phyloP scores from a whole-genome alignment of 1,140 invertebrate species.

The Drosophila nebulosa region DNA sequence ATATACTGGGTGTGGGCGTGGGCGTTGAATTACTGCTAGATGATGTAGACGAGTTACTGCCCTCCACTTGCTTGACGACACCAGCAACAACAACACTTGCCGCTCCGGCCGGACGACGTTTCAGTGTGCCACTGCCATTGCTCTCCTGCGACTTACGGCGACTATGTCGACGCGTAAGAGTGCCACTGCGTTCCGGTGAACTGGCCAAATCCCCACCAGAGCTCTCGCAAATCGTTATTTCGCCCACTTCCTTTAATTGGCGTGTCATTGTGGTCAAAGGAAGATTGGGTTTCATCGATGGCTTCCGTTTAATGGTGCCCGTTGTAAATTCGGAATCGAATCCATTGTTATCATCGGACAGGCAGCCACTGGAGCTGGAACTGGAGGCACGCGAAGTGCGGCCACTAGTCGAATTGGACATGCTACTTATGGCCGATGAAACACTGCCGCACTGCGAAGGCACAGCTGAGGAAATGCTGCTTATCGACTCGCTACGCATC shows the following conservation, averaged over 20 bases:
- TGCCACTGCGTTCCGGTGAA: constrained; percentile 81
- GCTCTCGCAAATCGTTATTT: constrained; percentile 82
- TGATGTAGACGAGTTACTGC: constrained; percentile 58
- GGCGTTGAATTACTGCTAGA: constrained; percentile 77
- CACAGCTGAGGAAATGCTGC: constrained; percentile 83
- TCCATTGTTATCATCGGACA: constrained; percentile 90
- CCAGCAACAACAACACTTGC: constrained; percentile 9
- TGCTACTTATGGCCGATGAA: constrained; percentile 81
- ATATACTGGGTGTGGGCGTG: constrained; percentile 74
- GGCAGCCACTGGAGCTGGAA: constrained; percentile 89
- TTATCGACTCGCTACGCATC: constrained; percentile 81
- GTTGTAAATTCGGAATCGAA: constrained; percentile 89
- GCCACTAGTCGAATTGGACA: constrained; percentile 80
- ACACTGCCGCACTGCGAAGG: constrained; percentile 83
- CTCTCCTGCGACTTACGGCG: constrained; percentile 84
- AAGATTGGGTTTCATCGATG: constrained; percentile 93
- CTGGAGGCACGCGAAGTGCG: constrained; percentile 87
- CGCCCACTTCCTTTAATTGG: constrained; percentile 91
- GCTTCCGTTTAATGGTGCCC: constrained; percentile 93
- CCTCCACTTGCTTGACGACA: constrained; percentile 34
- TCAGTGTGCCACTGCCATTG: constrained; percentile 85
- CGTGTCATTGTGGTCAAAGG: constrained; percentile 94
- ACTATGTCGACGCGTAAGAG: constrained; percentile 83
- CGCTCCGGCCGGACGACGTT: constrained; percentile 81
- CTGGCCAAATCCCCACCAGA: constrained; percentile 27